Conservation (phyloP, 2,888 invertebrate species). For the Imbricaverruca yamaguchii region DNA sequence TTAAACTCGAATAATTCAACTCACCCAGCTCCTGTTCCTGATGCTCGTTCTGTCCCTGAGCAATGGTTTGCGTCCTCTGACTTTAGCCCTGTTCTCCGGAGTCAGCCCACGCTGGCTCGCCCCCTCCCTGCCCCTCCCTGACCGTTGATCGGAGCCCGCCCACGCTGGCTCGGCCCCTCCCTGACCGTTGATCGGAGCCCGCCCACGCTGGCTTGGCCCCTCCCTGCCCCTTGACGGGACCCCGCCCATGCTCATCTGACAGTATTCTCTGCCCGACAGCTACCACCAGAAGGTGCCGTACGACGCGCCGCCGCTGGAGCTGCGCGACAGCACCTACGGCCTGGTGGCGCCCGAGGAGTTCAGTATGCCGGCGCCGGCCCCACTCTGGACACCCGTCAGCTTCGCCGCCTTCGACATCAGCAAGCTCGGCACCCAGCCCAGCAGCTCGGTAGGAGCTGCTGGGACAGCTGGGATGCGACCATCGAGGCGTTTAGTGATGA, state of each 20-base stretch:
- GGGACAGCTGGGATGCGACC: too few species aligned
- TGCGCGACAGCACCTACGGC: constrained; percentile 53
- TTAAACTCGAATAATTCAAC: too few species aligned
- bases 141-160: not conserved
- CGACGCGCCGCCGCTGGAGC: constrained; percentile 49
- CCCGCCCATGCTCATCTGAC: not conserved
- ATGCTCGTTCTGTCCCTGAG: too few species aligned
- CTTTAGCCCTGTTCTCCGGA: too few species aligned
- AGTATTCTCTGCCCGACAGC: constrained; percentile 38
- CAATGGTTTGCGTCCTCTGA: too few species aligned
- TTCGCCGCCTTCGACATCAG: constrained; percentile 44
- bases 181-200: not conserved
- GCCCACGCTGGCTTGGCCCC: not conserved
- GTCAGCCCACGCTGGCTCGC: not conserved
- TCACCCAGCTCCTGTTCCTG: too few species aligned
- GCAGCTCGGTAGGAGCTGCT: constrained; percentile 29
- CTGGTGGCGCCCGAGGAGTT: constrained; percentile 53
- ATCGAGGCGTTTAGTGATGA: too few species aligned
- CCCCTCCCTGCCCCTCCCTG: not conserved
- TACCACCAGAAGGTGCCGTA: constrained; percentile 56
- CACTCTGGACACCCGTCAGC: constrained; percentile 47
- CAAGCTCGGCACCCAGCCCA: constrained; percentile 36
- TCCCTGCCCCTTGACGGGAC: not conserved
- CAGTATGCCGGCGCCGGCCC: constrained; percentile 45
- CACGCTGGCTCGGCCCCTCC: not conserved